A percentile compares a stretch with the other conserved stretches of the same genome.
These are phyloP conservation scores for Onychorhynchus coronatus DNA, from an alignment of 2,113 vertebrate species.

Conservation along the genomic window DNA sequence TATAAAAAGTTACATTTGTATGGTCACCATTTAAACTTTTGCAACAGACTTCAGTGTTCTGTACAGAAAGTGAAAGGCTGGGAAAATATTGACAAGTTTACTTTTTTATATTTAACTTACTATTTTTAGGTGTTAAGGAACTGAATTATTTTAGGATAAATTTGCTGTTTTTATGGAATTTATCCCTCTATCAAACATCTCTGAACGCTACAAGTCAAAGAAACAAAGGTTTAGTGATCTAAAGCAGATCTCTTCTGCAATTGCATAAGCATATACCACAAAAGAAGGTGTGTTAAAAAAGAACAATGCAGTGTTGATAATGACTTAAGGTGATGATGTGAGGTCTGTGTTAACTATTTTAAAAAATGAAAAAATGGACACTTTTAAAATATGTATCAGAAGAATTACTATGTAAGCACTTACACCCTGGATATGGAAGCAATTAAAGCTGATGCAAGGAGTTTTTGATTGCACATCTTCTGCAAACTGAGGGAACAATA, in stretches of 20 bases:
- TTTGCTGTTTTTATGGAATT: background rate
- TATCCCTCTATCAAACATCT: background rate
- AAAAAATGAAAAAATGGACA: constrained; percentile 27
- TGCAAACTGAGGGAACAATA: constrained; percentile 54
- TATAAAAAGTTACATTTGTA: background rate
- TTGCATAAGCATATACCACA: background rate
- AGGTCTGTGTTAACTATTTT: constrained; percentile 46
- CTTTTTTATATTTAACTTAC: background rate
- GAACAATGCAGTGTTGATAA: constrained; percentile 13
- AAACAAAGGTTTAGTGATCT: background rate
- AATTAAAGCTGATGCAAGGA: constrained; percentile 58
- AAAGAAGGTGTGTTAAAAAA: background rate
- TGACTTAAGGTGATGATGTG: background rate
- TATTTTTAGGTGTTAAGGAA: background rate
- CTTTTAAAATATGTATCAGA: constrained; percentile 40
- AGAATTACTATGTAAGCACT: constrained; percentile 58
- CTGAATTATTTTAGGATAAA: background rate
- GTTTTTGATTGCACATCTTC: constrained; percentile 64
- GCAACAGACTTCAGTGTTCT: background rate
- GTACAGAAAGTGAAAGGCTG: background rate
- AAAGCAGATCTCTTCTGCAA: background rate
- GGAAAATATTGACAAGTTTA: background rate
- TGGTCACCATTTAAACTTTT: background rate
- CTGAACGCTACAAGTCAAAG: background rate
- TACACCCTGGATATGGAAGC: background rate